Percentiles rank a stretch among this genome's conserved stretches.
phyloP scores from a whole-genome alignment of 2,113 vertebrate genomes.

The Poeciliopsis retropinna region DNA sequence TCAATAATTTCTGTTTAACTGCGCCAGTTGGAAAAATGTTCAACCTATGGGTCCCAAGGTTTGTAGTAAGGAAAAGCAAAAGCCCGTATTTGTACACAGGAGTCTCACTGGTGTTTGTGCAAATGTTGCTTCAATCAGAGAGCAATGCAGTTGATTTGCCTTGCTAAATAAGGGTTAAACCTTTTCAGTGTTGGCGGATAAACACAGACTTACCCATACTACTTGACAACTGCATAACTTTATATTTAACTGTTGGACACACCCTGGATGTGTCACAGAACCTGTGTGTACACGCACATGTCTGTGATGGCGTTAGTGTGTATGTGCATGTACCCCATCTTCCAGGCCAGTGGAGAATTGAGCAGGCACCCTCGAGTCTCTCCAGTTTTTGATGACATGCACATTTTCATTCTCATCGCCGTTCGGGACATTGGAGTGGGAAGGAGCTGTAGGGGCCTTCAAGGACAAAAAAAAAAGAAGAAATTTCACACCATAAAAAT shows the following conservation, averaged over 20 bases:
- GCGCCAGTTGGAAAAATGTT: slow-evolving; percentile 14
- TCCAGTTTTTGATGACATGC: slow-evolving; percentile 75
- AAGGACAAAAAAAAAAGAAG: slow-evolving; percentile 2
- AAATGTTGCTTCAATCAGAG: slow-evolving; percentile 11
- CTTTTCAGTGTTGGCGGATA: slow-evolving; percentile 22
- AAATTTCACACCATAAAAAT: too few relatives aligned
- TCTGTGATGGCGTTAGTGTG: slow-evolving; percentile 13
- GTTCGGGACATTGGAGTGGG: slow-evolving; percentile 65
- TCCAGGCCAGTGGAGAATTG: slow-evolving; percentile 56
- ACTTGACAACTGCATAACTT: slow-evolving; percentile 22
- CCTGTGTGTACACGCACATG: slow-evolving; percentile 7
- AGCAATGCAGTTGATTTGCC: slow-evolving; percentile 39
- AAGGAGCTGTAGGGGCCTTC: slow-evolving; percentile 53
- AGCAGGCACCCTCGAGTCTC: slow-evolving; percentile 70
- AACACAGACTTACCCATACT: slow-evolving; percentile 10
- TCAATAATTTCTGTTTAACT: not conserved
- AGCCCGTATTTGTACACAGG: slow-evolving; percentile 23
- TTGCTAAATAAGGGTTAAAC: slow-evolving; percentile 61
- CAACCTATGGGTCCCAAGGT: not conserved
- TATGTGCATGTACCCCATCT: slow-evolving; percentile 67
- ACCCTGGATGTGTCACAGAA: slow-evolving; percentile 26
- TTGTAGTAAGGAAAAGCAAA: not conserved
- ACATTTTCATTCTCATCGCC: slow-evolving; percentile 50
- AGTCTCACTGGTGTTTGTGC: slow-evolving; percentile 28
- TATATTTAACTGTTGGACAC: slow-evolving; percentile 29